Conservation (phyloP, 2,113 vertebrate genomes). For the Ivindomyrus marchei region DNA sequence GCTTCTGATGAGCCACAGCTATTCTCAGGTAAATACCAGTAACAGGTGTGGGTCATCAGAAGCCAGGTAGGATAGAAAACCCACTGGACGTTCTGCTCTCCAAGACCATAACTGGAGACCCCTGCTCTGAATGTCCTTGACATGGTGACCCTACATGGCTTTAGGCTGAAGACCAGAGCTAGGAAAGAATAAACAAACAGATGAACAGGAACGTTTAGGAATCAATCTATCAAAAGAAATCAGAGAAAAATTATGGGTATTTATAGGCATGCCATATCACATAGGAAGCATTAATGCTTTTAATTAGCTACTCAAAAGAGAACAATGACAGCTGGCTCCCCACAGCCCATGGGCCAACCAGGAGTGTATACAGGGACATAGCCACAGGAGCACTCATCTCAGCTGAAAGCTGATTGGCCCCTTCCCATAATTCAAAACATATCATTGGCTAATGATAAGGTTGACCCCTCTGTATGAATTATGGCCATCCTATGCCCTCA, state of each 20-base stretch:
- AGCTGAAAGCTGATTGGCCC: neutral
- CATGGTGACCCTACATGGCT: neutral
- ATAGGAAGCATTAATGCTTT: neutral
- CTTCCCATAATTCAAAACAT: neutral
- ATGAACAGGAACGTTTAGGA: neutral
- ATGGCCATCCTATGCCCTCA: neutral
- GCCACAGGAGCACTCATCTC: neutral
- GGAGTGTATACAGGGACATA: neutral
- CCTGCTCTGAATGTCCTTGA: neutral
- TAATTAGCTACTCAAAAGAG: neutral
- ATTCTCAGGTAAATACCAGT: too few species aligned
- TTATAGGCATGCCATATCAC: neutral
- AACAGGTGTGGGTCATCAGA: too few species aligned
- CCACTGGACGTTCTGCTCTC: too few species aligned
- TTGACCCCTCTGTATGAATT: neutral
- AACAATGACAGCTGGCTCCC: neutral
- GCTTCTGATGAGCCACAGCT: too few species aligned
- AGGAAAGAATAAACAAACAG: neutral
- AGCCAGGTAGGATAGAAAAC: too few species aligned
- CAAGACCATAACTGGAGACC: too few species aligned
- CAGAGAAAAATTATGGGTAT: neutral
- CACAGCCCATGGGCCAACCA: neutral
- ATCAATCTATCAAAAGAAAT: neutral
- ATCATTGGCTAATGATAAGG: neutral
- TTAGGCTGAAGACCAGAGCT: neutral